These are phyloP conservation scores for Trididemnum nubilum DNA, from an alignment of 23 tunicate genomes.

Conservation along the genomic window DNA sequence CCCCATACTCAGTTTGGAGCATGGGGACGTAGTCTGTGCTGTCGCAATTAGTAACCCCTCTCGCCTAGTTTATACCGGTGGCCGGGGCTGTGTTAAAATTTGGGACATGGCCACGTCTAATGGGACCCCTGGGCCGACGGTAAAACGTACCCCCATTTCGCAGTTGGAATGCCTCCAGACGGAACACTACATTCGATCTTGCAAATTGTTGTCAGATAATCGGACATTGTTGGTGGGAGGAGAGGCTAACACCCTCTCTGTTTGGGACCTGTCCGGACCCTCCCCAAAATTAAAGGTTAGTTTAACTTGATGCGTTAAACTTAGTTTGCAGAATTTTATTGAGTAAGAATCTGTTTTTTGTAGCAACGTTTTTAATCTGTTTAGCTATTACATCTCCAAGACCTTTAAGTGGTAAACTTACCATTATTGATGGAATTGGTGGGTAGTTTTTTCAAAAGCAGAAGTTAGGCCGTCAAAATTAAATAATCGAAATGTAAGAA, in stretches of 20 bases:
- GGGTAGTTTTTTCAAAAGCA: too few species aligned
- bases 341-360: background rate
- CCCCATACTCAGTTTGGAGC: conserved; percentile 65
- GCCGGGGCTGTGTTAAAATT: conserved; percentile 94
- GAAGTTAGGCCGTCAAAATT: too few species aligned
- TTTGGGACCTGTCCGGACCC: conserved; percentile 83
- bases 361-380: too few species aligned
- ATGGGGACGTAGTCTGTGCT: conserved; percentile 98
- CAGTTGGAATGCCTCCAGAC: conserved; percentile 84
- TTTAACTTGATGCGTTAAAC: too few species aligned
- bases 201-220: conserved; percentile 86
- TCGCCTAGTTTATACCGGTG: conserved; percentile 92
- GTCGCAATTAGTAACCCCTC: conserved; percentile 94
- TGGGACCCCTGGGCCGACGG: conserved; percentile 28
- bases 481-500: too few species aligned
- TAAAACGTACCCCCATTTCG: conserved; percentile 82
- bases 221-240: conserved; percentile 94
- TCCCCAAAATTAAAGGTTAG: conserved; percentile 53
- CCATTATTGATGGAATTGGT: too few species aligned
- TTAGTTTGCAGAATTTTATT: too few species aligned
- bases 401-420: too few species aligned
- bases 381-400: too few species aligned
- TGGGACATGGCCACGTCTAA: conserved; percentile 81
- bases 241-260: conserved; percentile 80
- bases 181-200: conserved; percentile 89